These are phyloP conservation scores for Archips crataeganus DNA, from an alignment of 2,888 invertebrate species.

Conservation along the genomic window DNA sequence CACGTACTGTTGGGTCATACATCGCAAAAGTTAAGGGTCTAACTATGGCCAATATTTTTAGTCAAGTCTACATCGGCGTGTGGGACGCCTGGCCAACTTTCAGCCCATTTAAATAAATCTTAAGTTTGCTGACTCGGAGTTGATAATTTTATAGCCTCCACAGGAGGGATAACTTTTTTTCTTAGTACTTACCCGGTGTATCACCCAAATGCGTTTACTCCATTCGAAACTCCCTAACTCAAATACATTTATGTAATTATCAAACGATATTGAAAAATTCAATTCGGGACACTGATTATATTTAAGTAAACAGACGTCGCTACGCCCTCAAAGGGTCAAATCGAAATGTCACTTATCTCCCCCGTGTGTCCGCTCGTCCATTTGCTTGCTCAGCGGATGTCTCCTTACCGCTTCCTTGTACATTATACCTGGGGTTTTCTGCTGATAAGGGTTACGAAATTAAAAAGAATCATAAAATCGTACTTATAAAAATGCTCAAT, in stretches of 20 bases:
- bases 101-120: too few species aligned
- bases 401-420: constrained; percentile 12
- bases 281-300: constrained; percentile 20
- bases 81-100: too few species aligned
- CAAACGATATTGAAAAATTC: background rate
- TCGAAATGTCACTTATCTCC: constrained; percentile 30
- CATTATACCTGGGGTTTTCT: constrained; percentile 9
- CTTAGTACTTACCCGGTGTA: too few species aligned
- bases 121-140: too few species aligned
- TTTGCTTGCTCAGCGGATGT: constrained; percentile 27
- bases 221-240: too few species aligned
- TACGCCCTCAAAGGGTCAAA: constrained; percentile 21
- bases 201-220: too few species aligned
- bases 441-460: constrained; percentile 21
- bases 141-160: too few species aligned
- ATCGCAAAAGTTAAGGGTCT: too few species aligned
- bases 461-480: constrained; percentile 29
- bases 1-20: too few species aligned
- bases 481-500: background rate
- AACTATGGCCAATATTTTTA: too few species aligned
- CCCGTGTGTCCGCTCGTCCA: constrained; percentile 14
- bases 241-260: background rate
- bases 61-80: too few species aligned
- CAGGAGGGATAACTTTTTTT: too few species aligned
- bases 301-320: constrained; percentile 27